These are phyloP conservation scores for Gastrophysa polygoni DNA, from an alignment of 2,888 invertebrate genomes.

Conservation along the genomic window DNA sequence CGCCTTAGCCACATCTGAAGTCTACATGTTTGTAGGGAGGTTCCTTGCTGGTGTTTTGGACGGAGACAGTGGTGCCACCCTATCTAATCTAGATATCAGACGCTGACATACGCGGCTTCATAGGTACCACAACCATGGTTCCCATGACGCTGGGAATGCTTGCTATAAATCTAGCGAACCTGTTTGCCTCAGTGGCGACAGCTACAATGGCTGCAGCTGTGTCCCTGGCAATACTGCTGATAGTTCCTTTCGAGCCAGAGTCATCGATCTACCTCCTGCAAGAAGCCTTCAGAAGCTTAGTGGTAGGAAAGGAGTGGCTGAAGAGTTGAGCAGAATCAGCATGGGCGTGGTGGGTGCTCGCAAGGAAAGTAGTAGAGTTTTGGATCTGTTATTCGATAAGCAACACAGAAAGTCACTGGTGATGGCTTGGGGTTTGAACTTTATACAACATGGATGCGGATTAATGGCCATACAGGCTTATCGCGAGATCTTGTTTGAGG, in stretches of 20 bases:
- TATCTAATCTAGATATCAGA: constrained; percentile 67
- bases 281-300: constrained; percentile 59
- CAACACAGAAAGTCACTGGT: constrained; percentile 68
- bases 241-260: constrained; percentile 64
- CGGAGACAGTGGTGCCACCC: constrained; percentile 59
- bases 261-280: constrained; percentile 62
- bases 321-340: constrained; percentile 47
- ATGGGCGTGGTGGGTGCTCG: constrained; percentile 26
- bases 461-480: constrained; percentile 68
- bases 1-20: constrained; percentile 63
- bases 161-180: constrained; percentile 59
- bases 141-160: constrained; percentile 63
- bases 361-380: constrained; percentile 57
- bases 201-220: constrained; percentile 60
- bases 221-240: constrained; percentile 57
- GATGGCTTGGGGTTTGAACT: constrained; percentile 63
- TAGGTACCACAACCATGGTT: constrained; percentile 64
- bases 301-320: constrained; percentile 59
- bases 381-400: constrained; percentile 62
- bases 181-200: constrained; percentile 58
- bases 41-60: constrained; percentile 62
- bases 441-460: constrained; percentile 64
- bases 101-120: constrained; percentile 63
- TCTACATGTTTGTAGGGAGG: constrained; percentile 61
- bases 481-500: constrained; percentile 60